phyloP scores from a whole-genome alignment of 2,888 invertebrate species.

The Watsonalla cultraria region DNA sequence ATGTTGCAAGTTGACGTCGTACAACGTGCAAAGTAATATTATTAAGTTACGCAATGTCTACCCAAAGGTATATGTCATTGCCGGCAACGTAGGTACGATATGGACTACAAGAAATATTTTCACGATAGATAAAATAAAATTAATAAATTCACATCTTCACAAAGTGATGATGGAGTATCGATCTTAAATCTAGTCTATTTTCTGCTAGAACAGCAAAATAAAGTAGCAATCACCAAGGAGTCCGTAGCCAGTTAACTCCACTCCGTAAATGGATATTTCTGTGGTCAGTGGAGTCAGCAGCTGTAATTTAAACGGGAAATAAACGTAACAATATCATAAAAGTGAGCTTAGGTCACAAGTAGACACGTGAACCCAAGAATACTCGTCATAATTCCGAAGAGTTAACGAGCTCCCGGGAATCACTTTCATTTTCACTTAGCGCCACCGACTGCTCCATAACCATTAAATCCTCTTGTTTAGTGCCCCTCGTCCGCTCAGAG shows the following conservation, averaged over 20 bases:
- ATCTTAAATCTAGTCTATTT: background rate
- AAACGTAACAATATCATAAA: slow-evolving; percentile 44
- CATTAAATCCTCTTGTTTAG: slow-evolving; percentile 66
- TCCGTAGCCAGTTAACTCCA: background rate
- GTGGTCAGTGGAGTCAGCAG: slow-evolving; percentile 25
- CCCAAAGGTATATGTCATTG: no score
- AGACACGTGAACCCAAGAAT: slow-evolving; percentile 43
- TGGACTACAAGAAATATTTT: no score
- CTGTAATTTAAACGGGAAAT: slow-evolving; percentile 37
- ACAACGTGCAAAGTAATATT: no score
- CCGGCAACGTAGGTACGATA: no score
- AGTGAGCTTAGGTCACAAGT: slow-evolving; percentile 31
- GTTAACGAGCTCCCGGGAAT: slow-evolving; percentile 56
- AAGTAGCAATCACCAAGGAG: background rate
- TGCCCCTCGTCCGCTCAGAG: slow-evolving; percentile 37
- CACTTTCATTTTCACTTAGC: slow-evolving; percentile 70
- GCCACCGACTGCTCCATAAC: slow-evolving; percentile 59
- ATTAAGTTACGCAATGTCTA: no score
- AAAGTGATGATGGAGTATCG: no score
- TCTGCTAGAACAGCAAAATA: background rate
- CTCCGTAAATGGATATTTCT: background rate
- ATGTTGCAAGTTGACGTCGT: no score
- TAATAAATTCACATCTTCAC: no score
- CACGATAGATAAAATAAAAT: no score
- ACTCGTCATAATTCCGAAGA: slow-evolving; percentile 51